phyloP scores from a whole-genome alignment of 2,888 invertebrate species.

The Notodonta dromedarius region DNA sequence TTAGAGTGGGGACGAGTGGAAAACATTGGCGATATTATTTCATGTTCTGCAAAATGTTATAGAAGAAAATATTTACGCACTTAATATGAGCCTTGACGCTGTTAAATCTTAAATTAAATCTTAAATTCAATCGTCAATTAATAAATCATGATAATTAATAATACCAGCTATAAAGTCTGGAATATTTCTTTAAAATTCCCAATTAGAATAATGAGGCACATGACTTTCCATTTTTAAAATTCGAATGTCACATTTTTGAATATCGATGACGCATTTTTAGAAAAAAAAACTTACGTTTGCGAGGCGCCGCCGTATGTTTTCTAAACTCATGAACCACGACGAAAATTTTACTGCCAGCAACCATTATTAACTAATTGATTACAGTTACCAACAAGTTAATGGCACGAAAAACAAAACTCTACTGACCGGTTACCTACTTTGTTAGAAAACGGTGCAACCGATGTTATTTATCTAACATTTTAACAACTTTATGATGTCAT shows the following conservation, averaged over 20 bases:
- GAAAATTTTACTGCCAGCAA: slow-evolving; percentile 48
- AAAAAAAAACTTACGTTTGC: slow-evolving; percentile 45
- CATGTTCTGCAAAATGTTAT: no score
- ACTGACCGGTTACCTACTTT: slow-evolving; percentile 39
- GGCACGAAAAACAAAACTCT: slow-evolving; percentile 26
- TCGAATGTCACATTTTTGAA: neutral
- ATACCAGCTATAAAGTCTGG: no score
- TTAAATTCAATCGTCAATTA: no score
- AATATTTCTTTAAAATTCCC: no score
- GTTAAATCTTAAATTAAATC: no score
- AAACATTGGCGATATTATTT: no score
- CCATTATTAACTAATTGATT: slow-evolving; percentile 39
- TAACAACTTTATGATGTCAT: slow-evolving; percentile 61
- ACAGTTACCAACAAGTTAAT: slow-evolving; percentile 31
- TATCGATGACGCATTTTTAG: neutral
- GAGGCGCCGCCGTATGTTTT: slow-evolving; percentile 27
- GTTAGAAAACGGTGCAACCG: slow-evolving; percentile 25
- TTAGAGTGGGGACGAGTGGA: no score
- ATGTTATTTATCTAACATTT: slow-evolving; percentile 49
- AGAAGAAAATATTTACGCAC: no score
- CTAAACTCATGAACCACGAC: slow-evolving; percentile 48
- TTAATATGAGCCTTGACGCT: no score
- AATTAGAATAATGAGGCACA: no score
- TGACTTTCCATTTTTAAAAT: neutral
- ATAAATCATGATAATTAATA: no score